These are phyloP conservation scores for Thunnus albacares DNA, from an alignment of 2,797 vertebrate genomes.

Conservation along the genomic window DNA sequence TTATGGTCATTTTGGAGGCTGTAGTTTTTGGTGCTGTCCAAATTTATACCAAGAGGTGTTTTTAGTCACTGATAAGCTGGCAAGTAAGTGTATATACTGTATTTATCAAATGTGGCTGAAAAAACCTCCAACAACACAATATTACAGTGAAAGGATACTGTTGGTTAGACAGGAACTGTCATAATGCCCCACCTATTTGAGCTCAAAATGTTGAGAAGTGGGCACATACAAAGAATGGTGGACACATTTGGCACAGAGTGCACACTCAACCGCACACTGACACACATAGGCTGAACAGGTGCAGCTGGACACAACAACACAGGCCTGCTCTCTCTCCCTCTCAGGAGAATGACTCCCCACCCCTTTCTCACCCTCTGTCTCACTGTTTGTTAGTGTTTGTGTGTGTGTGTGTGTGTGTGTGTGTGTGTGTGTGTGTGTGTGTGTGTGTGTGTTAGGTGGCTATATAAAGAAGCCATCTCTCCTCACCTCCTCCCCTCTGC, in stretches of 20 bases:
- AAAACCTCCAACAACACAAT: neutral
- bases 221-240: slow-evolving; percentile 33
- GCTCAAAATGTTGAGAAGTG: slow-evolving; percentile 34
- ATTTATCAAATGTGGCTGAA: neutral
- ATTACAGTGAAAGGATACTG: neutral
- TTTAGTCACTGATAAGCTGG: neutral
- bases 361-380: slow-evolving; percentile 47
- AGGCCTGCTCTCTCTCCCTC: slow-evolving; percentile 57
- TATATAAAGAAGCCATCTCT: slow-evolving; percentile 69
- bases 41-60: neutral
- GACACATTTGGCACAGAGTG: slow-evolving; percentile 43
- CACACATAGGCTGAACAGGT: slow-evolving; percentile 75
- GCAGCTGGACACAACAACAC: slow-evolving; percentile 77
- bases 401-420: slow-evolving; percentile 36
- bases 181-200: slow-evolving; percentile 2
- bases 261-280: slow-evolving; percentile 58
- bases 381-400: slow-evolving; percentile 18
- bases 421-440: slow-evolving; percentile 30
- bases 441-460: slow-evolving; percentile 49
- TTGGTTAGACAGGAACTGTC: neutral
- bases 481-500: slow-evolving; percentile 57
- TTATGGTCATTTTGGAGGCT: neutral
- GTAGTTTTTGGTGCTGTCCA: neutral
- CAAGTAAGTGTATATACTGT: neutral
- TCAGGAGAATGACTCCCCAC: slow-evolving; percentile 59